Evolutionary conservation across 2,888 invertebrate species (phyloP).

Genomic region (Magallana nippona): DNA sequence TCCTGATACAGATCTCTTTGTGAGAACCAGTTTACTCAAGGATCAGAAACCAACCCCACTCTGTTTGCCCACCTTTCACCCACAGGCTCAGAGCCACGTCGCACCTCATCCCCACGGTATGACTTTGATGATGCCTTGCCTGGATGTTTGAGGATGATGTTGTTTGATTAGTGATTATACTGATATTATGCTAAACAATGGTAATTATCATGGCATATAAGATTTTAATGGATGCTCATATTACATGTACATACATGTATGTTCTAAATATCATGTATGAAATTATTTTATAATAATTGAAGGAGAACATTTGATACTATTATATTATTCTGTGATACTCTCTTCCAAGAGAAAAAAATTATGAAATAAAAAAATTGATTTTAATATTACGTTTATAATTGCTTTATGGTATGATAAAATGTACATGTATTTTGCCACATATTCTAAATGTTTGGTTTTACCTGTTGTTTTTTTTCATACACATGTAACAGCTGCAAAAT

Average conservation of each 20-base stretch:
- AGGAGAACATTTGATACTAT: background rate
- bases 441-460: no score
- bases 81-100: background rate
- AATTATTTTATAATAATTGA: background rate
- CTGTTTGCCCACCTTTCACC: background rate
- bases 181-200: background rate
- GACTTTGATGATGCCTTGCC: slow-evolving; percentile 21
- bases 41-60: background rate
- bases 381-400: background rate
- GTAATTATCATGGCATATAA: background rate
- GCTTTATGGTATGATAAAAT: background rate
- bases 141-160: slow-evolving; percentile 26
- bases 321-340: slow-evolving; percentile 5
- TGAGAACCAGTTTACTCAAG: background rate
- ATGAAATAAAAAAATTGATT: background rate
- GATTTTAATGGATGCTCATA: background rate
- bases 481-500: no score
- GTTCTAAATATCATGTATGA: background rate
- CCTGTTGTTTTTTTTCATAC: no score
- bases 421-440: no score
- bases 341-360: background rate
- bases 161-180: slow-evolving; percentile 5
- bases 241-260: background rate
- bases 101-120: background rate
- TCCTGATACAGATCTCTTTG: slow-evolving; percentile 47